Evolutionary conservation across 2,888 invertebrate species (phyloP), one percentile per base, ranked within the genome.

Genomic region (Seira sanloemensis): DNA sequence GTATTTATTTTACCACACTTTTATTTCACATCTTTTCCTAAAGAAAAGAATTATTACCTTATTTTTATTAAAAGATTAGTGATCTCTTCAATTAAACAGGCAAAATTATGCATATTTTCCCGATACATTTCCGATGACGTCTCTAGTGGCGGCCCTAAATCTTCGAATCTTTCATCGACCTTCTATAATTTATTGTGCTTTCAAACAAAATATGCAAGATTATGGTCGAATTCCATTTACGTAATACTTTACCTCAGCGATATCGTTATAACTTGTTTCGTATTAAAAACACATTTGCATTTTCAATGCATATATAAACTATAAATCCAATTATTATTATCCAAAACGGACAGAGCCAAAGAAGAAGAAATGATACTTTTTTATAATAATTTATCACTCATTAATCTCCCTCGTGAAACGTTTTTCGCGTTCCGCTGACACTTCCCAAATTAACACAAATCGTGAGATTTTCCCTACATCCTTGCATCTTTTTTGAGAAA

Each of bases 301-400:
- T 89, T 89, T 87, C 87, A 72, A 89, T 89, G 89, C 89, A 89
- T 89, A 89, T 86, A 89, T 87, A 89, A 89, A 89, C 88, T 88
- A 89, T 89, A 89, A 89, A 89, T 89, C 89, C 88, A 89, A 89
- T 88, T 87, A 89, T 89, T 89, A 86, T 87, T 85, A 79, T 79
- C 85, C 37, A 37, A 37, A 81, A 89, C 86, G 84, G 85, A 83
- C 86, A 84, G 12, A 7, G 37, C 4, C 12, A 87, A 88, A 83
- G 75, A 80, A 83, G 73, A 88, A 85, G 86, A 84, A 84, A 86
- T 88, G 89, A 88, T 89, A 88, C 73, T 83, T 89, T 88, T 88
- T 88, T 88, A 37, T 37, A 83, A 89, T 89, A 89, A 89, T 88
- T 89, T 89, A 89, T 89, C 89, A 88, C 86, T 89, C 89, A 89